Conservation (phyloP, 2,113 vertebrate species). For the Melanotaenia duboulayi region DNA sequence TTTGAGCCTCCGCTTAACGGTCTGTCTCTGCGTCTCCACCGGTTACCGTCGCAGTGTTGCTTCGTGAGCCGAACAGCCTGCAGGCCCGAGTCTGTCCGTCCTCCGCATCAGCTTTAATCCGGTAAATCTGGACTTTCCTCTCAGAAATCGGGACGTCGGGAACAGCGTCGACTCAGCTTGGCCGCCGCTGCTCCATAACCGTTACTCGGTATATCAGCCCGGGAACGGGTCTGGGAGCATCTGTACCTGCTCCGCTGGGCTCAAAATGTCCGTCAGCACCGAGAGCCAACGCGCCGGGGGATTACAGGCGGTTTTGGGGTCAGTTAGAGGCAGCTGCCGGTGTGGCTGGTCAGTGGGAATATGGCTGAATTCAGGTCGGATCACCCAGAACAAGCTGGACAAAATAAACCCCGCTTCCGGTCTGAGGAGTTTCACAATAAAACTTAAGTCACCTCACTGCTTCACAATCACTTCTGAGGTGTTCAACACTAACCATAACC, state of each 20-base stretch:
- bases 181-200: constrained; percentile 64
- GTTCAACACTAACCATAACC: no score
- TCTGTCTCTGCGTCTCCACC: constrained; percentile 15
- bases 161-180: constrained; percentile 69
- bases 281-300: neutral
- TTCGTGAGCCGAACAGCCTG: constrained; percentile 29
- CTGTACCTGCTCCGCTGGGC: neutral
- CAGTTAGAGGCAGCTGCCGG: constrained; percentile 37
- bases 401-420: constrained; percentile 6
- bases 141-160: constrained; percentile 59
- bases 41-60: constrained; percentile 27
- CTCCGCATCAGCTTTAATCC: constrained; percentile 73
- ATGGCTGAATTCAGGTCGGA: constrained; percentile 67
- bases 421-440: constrained; percentile 50
- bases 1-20: constrained; percentile 26
- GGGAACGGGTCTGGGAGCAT: constrained; percentile 15
- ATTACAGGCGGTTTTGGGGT: neutral
- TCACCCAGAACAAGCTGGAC: neutral
- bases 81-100: constrained; percentile 22
- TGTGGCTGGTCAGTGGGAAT: constrained; percentile 59
- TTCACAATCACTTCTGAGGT: no score
- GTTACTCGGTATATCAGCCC: constrained; percentile 15
- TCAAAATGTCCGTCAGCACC: neutral
- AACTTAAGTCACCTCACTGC: neutral
- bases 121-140: constrained; percentile 75